Conservation (phyloP, 2,797 vertebrate species). For the Aphelocoma californica region DNA sequence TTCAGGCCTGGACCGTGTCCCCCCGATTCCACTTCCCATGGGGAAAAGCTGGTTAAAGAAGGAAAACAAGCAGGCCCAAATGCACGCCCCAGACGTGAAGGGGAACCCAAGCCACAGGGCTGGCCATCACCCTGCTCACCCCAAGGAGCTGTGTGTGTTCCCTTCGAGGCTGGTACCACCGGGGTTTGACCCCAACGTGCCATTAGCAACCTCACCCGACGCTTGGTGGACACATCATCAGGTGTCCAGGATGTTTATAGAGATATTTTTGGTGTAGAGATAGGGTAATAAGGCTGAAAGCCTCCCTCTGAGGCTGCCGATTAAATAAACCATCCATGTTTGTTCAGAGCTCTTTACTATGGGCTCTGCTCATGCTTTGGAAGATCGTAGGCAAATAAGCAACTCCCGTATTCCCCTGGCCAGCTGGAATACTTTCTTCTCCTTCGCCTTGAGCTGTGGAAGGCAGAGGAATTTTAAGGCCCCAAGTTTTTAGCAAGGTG, state of each 20-base stretch:
- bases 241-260: neutral
- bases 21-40: rapidly evolving
- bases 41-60: neutral
- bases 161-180: neutral
- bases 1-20: rapidly evolving
- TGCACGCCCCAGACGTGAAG: rapidly evolving
- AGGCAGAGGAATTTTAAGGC: neutral
- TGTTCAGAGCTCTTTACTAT: neutral
- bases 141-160: rapidly evolving
- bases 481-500: rapidly evolving
- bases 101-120: neutral
- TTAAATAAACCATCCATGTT: neutral
- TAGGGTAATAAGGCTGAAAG: neutral
- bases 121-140: neutral
- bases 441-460: neutral
- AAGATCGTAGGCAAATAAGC: neutral
- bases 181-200: rapidly evolving
- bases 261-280: neutral
- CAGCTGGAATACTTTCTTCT: neutral
- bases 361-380: neutral
- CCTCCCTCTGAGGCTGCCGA: neutral
- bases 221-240: neutral
- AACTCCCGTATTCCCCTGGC: rapidly evolving
- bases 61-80: neutral
- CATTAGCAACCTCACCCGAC: neutral